phyloP scores from a whole-genome alignment of 35 echinoderm and acorn worm species.

The Ophiothrix spiculata region DNA sequence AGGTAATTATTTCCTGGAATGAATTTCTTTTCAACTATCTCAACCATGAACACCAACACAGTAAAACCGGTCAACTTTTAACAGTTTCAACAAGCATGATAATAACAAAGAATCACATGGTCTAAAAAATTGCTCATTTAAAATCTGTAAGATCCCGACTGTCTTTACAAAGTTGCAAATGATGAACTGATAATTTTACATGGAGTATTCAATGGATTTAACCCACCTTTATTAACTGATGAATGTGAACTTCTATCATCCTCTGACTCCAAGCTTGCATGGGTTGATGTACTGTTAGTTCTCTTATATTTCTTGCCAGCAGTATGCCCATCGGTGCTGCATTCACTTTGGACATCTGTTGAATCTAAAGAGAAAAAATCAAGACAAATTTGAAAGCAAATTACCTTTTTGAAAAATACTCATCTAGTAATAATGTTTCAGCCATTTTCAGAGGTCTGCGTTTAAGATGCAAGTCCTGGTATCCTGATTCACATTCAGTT shows the following conservation, averaged over 20 bases:
- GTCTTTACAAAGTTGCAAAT: neutral
- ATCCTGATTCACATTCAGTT: too few relatives aligned
- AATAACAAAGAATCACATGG: too few relatives aligned
- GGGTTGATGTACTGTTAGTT: constrained; percentile 56
- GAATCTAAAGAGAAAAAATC: constrained; percentile 47
- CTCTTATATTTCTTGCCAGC: constrained; percentile 47
- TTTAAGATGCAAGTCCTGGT: too few relatives aligned
- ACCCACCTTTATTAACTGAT: constrained; percentile 3
- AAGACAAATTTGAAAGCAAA: neutral
- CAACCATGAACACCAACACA: too few relatives aligned
- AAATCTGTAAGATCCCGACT: neutral
- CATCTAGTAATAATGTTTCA: too few relatives aligned
- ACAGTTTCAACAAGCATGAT: too few relatives aligned
- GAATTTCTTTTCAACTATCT: too few relatives aligned
- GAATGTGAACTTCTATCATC: constrained; percentile 28
- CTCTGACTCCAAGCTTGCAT: constrained; percentile 52
- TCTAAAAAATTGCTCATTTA: too few relatives aligned
- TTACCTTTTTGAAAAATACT: neutral
- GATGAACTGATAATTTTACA: neutral
- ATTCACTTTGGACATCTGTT: constrained; percentile 62
- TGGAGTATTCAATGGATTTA: too few relatives aligned
- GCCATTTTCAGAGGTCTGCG: too few relatives aligned
- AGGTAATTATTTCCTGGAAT: too few relatives aligned
- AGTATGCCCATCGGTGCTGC: constrained; percentile 35
- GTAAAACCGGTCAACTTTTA: too few relatives aligned